These are phyloP conservation scores for Melanerpes aurifrons DNA, from an alignment of 2,113 vertebrate genomes.

Conservation along the genomic window DNA sequence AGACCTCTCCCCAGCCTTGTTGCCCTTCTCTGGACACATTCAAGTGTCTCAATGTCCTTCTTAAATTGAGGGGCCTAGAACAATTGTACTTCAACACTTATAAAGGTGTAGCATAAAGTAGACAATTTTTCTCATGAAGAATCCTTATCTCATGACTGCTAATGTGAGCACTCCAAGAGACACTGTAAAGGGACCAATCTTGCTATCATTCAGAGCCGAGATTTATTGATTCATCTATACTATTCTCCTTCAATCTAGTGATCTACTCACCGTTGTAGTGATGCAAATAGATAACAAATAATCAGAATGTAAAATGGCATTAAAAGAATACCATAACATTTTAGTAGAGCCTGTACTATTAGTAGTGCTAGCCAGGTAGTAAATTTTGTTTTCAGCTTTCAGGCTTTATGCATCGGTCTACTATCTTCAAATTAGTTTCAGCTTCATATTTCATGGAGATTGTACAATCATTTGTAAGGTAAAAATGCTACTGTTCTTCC, in stretches of 20 bases:
- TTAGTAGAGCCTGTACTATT: not conserved
- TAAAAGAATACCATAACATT: slow-evolving; percentile 18
- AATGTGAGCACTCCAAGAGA: not conserved
- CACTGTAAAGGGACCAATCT: not conserved
- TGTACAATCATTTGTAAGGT: not conserved
- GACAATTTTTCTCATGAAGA: not conserved
- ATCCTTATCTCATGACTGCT: not conserved
- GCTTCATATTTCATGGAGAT: not conserved
- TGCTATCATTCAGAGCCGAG: slow-evolving; percentile 21
- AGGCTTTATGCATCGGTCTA: not conserved
- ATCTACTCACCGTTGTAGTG: not conserved
- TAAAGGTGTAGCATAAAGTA: not conserved
- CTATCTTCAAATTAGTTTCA: not conserved
- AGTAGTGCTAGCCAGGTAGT: not conserved
- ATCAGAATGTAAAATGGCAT: not conserved
- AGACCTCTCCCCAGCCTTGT: too few relatives aligned
- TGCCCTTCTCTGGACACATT: too few relatives aligned
- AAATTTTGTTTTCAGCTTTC: slow-evolving; percentile 24
- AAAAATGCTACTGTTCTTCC: not conserved
- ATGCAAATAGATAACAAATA: slow-evolving; percentile 52
- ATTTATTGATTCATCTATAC: slow-evolving; percentile 50
- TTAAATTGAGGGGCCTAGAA: too few relatives aligned
- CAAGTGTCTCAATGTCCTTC: too few relatives aligned
- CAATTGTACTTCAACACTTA: not conserved
- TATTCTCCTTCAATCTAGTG: not conserved